Conservation (phyloP, 2,113 vertebrate species). For the Abramis brama region DNA sequence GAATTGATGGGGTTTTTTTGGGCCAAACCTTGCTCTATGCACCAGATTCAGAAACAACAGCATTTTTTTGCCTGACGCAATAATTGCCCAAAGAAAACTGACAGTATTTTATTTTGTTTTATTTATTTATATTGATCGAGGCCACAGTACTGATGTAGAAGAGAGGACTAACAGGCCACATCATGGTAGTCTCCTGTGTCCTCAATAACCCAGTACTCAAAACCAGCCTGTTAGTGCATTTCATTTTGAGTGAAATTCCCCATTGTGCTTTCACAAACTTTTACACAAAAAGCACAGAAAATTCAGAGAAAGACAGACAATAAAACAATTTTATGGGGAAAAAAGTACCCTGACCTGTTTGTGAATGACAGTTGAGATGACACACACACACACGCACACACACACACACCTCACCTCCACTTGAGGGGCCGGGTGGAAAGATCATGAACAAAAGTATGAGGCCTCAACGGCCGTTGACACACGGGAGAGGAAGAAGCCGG, state of each 20-base stretch:
- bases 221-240: not conserved
- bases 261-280: not conserved
- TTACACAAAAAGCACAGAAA: not conserved
- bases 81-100: not conserved
- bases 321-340: not conserved
- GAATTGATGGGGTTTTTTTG: not conserved
- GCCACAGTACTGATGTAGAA: not conserved
- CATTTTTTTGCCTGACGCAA: not conserved
- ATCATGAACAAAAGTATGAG: constrained; percentile 60
- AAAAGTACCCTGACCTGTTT: not conserved
- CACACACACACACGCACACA: not conserved
- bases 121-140: not conserved
- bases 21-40: not conserved
- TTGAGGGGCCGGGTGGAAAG: constrained; percentile 73
- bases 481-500: constrained; percentile 41
- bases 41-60: not conserved
- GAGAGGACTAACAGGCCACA: not conserved
- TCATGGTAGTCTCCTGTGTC: not conserved
- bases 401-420: constrained; percentile 79
- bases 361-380: not conserved
- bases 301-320: not conserved
- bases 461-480: constrained; percentile 31
- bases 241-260: not conserved
- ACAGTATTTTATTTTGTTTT: not conserved
- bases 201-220: not conserved